A percentile compares a stretch with the other conserved stretches of the same genome.
Conservation (phyloP, 2,113 vertebrate genomes). For the Oostethus manadensis region DNA sequence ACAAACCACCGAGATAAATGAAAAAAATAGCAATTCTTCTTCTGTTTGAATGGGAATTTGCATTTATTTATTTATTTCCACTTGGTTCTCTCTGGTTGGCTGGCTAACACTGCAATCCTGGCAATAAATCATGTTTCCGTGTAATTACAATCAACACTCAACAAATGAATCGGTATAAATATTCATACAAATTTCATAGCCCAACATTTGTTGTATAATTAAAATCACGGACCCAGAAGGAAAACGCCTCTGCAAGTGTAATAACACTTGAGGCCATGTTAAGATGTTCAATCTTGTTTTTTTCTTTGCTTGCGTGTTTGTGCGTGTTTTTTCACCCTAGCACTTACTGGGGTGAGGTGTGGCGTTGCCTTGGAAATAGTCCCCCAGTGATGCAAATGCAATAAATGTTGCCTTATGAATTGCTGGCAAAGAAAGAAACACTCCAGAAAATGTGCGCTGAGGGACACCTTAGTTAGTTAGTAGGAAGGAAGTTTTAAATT, state of each 20-base stretch:
- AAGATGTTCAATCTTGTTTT: slow-evolving; percentile 44
- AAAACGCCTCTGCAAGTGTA: slow-evolving; percentile 46
- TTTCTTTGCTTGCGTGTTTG: slow-evolving; percentile 18
- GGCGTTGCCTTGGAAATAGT: slow-evolving; percentile 27
- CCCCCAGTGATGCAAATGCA: slow-evolving; percentile 60
- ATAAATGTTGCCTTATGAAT: slow-evolving; percentile 56
- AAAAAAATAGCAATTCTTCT: background rate
- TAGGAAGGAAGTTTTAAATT: slow-evolving; percentile 19
- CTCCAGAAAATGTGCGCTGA: slow-evolving; percentile 12
- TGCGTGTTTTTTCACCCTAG: slow-evolving; percentile 34
- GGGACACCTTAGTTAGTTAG: slow-evolving; percentile 24
- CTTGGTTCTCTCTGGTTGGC: slow-evolving; percentile 47
- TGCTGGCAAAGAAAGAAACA: slow-evolving; percentile 39
- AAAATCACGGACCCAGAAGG: slow-evolving; percentile 57
- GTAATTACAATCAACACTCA: slow-evolving; percentile 76
- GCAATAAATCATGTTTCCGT: slow-evolving; percentile 74
- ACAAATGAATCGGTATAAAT: slow-evolving; percentile 74
- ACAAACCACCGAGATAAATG: slow-evolving; percentile 17
- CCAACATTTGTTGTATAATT: slow-evolving; percentile 74
- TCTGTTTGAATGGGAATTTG: slow-evolving; percentile 21
- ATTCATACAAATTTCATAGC: slow-evolving; percentile 73
- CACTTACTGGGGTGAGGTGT: slow-evolving; percentile 35
- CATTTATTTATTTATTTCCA: slow-evolving; percentile 59
- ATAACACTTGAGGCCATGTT: slow-evolving; percentile 59
- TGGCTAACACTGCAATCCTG: slow-evolving; percentile 65